Evolutionary conservation across 2,888 invertebrate genomes (phyloP), one percentile per base, ranked within the genome.

Genomic region (Mimas tiliae): DNA sequence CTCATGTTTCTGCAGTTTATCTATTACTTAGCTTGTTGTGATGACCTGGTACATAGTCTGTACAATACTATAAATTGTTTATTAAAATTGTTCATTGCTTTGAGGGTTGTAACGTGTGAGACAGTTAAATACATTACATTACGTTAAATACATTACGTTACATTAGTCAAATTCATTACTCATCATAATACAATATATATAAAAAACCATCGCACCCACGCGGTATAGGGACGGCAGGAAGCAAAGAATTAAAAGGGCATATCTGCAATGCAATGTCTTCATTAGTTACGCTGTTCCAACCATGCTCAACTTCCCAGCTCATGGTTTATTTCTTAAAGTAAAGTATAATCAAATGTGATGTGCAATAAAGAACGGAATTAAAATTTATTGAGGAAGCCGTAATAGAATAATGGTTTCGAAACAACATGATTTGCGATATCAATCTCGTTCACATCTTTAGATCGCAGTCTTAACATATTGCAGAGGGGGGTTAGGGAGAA

Each of bases 31-130:
- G 19, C 58, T 42, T 42, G 58, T 71, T 70, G 66, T 80, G 69
- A 14, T 69, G 12, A 34, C 75, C 75, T 77, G 63, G 73, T 79
- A 65, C 14, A 51, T 21, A 11, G 3, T 27, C 8, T 12, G 16
- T 42, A 19, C 6, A 42, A 19, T 16, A 42, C 42, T 58, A 19
- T 50, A n/a, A 47, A 7, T 50, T 50, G 50, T 50, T 50, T 50
- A 50, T 12, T 16, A 34, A 7, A 42, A 6, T 42, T 42, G 9
- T 1, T 11, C 6, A 42, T 8, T 42, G 9, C 1, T 45, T 0
- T 38, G 38, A 1, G n/a, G n/a, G n/a, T n/a, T n/a, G n/a, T n/a
- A n/a, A n/a, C n/a, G n/a, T n/a, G n/a, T n/a, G n/a, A n/a, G n/a
- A n/a, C n/a, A n/a, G n/a, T n/a, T n/a, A n/a, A n/a, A n/a, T n/a